Conservation (phyloP, 2,797 vertebrate genomes). For the Melanitta fusca region DNA sequence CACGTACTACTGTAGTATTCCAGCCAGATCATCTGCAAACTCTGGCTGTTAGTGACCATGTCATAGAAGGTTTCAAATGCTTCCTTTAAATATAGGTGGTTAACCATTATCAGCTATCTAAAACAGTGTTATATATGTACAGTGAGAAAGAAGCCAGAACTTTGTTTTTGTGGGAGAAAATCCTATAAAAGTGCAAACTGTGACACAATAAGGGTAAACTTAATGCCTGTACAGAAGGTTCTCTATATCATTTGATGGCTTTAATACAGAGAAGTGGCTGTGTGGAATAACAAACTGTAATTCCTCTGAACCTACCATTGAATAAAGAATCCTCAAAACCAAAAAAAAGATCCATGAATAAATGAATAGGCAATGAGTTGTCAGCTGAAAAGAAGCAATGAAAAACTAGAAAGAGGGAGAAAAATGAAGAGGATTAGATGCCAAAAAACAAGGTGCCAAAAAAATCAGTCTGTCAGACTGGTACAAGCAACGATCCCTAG, state of each 20-base stretch:
- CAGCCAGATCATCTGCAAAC: not conserved
- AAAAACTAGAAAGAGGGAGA: slow-evolving; percentile 30
- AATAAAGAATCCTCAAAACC: not conserved
- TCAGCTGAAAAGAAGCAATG: slow-evolving; percentile 17
- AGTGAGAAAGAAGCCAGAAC: not conserved
- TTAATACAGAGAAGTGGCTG: not conserved
- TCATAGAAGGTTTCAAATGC: not conserved
- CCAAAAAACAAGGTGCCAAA: slow-evolving; percentile 6
- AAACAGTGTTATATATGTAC: not conserved
- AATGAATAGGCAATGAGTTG: slow-evolving; percentile 14
- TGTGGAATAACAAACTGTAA: not conserved
- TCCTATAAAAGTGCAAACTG: not conserved
- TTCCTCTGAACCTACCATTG: not conserved
- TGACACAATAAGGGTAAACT: not conserved
- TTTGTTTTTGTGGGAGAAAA: not conserved
- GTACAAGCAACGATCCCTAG: not conserved
- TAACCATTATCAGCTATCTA: not conserved
- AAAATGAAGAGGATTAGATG: slow-evolving; percentile 6
- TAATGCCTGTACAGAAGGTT: not conserved
- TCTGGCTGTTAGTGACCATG: not conserved
- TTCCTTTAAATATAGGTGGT: not conserved
- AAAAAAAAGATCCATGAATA: not conserved
- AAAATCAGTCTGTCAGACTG: slow-evolving; percentile 17
- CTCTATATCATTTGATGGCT: not conserved
- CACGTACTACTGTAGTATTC: not conserved